These are phyloP conservation scores for Pammene aurita DNA, from an alignment of 2,888 invertebrate species.

Conservation along the genomic window DNA sequence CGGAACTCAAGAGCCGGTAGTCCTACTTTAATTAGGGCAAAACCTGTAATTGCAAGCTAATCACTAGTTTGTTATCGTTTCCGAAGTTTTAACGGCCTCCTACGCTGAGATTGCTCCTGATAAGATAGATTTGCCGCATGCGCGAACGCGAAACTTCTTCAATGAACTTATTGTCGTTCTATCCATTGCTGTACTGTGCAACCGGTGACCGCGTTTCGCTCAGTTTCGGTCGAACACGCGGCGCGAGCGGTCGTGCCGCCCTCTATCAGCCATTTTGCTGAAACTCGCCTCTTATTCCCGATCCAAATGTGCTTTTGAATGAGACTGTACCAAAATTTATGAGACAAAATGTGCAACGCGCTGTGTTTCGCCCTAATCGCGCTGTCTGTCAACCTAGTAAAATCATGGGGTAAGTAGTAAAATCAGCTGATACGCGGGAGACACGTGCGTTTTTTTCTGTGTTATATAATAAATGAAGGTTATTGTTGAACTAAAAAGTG, in stretches of 20 bases:
- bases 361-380: conserved; percentile 65
- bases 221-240: conserved; percentile 72
- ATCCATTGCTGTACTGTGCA: conserved; percentile 20
- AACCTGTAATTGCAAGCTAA: conserved; percentile 20
- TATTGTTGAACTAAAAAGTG: conserved; percentile 39
- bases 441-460: conserved; percentile 67
- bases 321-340: conserved; percentile 61
- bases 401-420: conserved; percentile 75
- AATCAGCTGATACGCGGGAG: conserved; percentile 72
- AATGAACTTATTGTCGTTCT: conserved; percentile 61
- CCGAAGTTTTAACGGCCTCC: conserved; percentile 30
- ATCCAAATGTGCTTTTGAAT: conserved; percentile 69
- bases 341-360: conserved; percentile 74
- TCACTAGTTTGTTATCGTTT: conserved; percentile 26
- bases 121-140: conserved; percentile 52
- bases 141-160: conserved; percentile 59
- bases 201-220: conserved; percentile 51
- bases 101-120: conserved; percentile 35
- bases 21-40: conserved; percentile 2
- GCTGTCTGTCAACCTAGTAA: conserved; percentile 60
- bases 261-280: conserved; percentile 63
- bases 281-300: conserved; percentile 66
- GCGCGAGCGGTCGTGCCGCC: conserved; percentile 65
- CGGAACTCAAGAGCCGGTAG: conserved; percentile 14
- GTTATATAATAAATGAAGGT: conserved; percentile 66